Evolutionary conservation across 2,797 vertebrate species (phyloP), one percentile per base, ranked within the genome.

Genomic region (Schizopygopsis malacanthus): DNA sequence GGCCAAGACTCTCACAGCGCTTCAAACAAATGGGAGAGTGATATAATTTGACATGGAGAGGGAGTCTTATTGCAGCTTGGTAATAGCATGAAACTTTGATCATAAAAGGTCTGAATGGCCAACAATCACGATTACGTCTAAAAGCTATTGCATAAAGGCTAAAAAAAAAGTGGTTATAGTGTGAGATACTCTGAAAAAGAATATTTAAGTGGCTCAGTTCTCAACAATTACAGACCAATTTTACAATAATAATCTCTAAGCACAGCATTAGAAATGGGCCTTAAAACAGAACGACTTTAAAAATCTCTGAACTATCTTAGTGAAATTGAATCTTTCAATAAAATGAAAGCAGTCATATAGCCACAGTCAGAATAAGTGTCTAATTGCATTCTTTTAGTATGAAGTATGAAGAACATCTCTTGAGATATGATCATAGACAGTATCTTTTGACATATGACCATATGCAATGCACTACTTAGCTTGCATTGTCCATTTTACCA

Each of bases 31-130:
- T 83, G 59, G 56, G 45, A 79, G 47, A 41, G 25, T 33, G 83
- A 85, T 52, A 59, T 54, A 45, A 85, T 87, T 84, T 87, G 73
- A 63, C 81, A 85, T 65, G 56, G 77, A 82, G 47, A 83, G 73
- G 33, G n/a, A 43, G 33, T 59, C 56, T 71, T 88, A 73, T 73
- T 78, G 71, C 81, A 72, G 37, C 20, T 20, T 43, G 39, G 54
- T 82, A 65, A 73, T 72, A 39, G 65, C 37, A 59, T 41, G 28
- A 79, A 87, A 88, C 67, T 45, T 78, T 81, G 54, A 76, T 61
- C 63, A 71, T 71, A 85, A 65, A 76, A 85, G 45, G 20, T 65
- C 28, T 72, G 11, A 56, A 85, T 73, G 69, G 37, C 25, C 59
- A 61, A 50, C 45, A 67, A 56, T 56, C 82, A 85, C 15, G 67